These are phyloP conservation scores for Eledona agricola DNA, from an alignment of 2,888 invertebrate genomes.

Conservation along the genomic window DNA sequence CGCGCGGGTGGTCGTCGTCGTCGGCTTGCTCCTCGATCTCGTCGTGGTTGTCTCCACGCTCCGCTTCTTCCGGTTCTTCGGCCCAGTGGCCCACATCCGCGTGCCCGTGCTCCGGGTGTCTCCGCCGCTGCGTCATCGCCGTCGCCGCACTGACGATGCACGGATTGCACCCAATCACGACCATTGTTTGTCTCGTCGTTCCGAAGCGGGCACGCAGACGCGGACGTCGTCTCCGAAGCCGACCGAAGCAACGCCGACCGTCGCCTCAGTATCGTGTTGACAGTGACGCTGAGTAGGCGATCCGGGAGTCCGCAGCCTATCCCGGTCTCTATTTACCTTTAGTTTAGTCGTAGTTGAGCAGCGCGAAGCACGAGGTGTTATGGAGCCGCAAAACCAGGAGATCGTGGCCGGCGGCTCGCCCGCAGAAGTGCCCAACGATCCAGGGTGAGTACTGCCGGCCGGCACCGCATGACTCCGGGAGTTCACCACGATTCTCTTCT, in stretches of 20 bases:
- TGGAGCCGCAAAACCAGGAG: conserved; percentile 84
- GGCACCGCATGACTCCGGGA: conserved; percentile 28
- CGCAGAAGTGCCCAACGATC: conserved; percentile 93
- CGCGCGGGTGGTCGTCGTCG: conserved; percentile 10
- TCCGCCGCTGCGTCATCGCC: conserved; percentile 50
- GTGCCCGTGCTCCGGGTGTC: conserved; percentile 33
- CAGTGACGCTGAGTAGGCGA: conserved; percentile 71
- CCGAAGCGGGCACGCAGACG: conserved; percentile 51
- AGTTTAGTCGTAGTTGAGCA: conserved; percentile 69
- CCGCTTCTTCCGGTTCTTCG: conserved; percentile 28
- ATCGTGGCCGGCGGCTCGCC: conserved; percentile 80
- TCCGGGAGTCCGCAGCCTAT: conserved; percentile 70
- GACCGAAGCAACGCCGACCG: conserved; percentile 53
- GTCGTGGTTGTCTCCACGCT: background rate
- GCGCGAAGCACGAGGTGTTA: conserved; percentile 55
- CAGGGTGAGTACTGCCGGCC: conserved; percentile 74
- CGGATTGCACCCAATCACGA: conserved; percentile 64
- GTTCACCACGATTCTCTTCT: conserved; percentile 42
- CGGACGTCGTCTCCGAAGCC: conserved; percentile 46
- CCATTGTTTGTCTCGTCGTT: conserved; percentile 56
- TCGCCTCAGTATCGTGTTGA: conserved; percentile 74
- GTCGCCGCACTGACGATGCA: conserved; percentile 60
- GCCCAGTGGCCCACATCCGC: conserved; percentile 50
- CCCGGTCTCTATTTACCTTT: conserved; percentile 64
- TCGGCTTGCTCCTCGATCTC: conserved; percentile 1